Base-by-base conservation (phyloP, 2,888 invertebrate species). In the Polydrusus pterygomalis region DNA sequence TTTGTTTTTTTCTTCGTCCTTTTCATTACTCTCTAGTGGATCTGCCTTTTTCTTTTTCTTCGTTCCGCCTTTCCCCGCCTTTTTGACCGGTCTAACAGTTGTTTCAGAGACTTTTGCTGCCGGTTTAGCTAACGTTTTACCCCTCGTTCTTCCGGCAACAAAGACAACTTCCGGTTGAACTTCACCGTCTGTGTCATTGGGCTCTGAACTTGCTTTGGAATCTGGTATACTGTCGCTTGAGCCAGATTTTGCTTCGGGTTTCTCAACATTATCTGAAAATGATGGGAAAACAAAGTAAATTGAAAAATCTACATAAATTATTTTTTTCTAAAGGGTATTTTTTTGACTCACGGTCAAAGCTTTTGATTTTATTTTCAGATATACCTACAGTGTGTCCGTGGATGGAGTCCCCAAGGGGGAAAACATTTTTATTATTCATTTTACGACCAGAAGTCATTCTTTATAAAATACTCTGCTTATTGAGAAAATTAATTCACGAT, bases 151-250 rank as follows among this genome's bases (percentile, higher is more conserved):
- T 17, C 71, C 72, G 45, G 75, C 70, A 49, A 79, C 13, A 20
- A 70, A 76, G 10, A 79, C 67, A 11, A 76, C 74, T 68, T 78
- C 76, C 18, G 79, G 74, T 45, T 64, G 34, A 45, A 73, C 58
- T 47, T 78, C 72, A n/a, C 34, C 58, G 17, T 70, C 51, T 11
- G 17, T 18, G 6, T 38, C 18, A 13, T 60, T 38, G 9, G 38
- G 17, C 17, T 60, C 38, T 60, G 58, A 38, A 38, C 38, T 34
- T 11, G 3, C 17, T 38, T 38, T 17, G 1, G 38, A 9, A 34
- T 60, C 17, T 38, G 38, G 30, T 34, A 11, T 25, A 25, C 54
- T 2, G 20, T 11, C 13, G 13, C n/a, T 9, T 15, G 9, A 56
- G 2, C 34, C 34, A n/a, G 56, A 10, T 56, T 56, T 56, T 15